These are phyloP conservation scores for Hippopotamus amphibius DNA, from an alignment of 2,113 vertebrate species.

Conservation along the genomic window DNA sequence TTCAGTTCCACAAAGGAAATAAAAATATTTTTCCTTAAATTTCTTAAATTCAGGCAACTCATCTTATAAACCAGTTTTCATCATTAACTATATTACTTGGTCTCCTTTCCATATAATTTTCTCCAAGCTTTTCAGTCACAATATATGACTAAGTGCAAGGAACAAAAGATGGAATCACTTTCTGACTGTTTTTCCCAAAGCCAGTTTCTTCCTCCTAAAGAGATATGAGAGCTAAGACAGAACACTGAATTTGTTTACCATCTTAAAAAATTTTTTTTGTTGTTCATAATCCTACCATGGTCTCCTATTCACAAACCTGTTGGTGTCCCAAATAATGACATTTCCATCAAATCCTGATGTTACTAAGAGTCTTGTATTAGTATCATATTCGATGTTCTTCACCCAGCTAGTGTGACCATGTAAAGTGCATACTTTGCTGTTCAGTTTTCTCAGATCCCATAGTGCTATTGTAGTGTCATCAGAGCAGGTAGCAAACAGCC, in stretches of 20 bases:
- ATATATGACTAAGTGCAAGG: conserved; percentile 27
- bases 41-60: conserved; percentile 27
- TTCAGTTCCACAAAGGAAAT: conserved; percentile 58
- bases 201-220: conserved; percentile 46
- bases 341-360: conserved; percentile 99
- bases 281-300: conserved; percentile 61
- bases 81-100: conserved; percentile 38
- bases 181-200: conserved; percentile 10
- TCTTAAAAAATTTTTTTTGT: conserved; percentile 34
- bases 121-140: conserved; percentile 17
- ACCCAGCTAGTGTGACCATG: conserved; percentile 99
- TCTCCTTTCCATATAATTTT: conserved; percentile 32
- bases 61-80: conserved; percentile 63
- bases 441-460: conserved; percentile 97
- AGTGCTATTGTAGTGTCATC: conserved; percentile 99
- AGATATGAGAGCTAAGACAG: background rate
- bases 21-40: conserved; percentile 51
- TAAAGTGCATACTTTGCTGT: conserved; percentile 96
- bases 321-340: conserved; percentile 99
- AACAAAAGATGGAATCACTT: conserved; percentile 21
- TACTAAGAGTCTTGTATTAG: conserved; percentile 97
- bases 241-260: conserved; percentile 36
- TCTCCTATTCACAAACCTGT: conserved; percentile 89
- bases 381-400: conserved; percentile 99
- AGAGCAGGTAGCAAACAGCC: conserved; percentile 98